Conservation (phyloP, 2,113 vertebrate genomes). For the Pachyramphus minor region DNA sequence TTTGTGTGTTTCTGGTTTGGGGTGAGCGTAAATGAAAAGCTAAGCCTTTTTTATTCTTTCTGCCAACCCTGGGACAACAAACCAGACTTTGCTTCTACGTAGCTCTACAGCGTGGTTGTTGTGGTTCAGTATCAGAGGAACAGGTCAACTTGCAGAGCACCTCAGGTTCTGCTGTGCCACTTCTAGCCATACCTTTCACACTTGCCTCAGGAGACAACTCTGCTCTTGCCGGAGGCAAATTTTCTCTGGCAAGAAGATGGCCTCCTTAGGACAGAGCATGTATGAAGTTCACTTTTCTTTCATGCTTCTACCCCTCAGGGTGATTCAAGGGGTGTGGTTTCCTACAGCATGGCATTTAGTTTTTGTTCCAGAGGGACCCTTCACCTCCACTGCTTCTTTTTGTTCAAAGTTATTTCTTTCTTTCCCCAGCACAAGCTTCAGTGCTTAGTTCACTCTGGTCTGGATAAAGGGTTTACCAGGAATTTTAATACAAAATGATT, state of each 20-base stretch:
- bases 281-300: not conserved
- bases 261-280: not conserved
- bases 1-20: not conserved
- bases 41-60: not conserved
- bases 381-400: not conserved
- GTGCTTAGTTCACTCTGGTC: not conserved
- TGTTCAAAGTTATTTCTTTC: not conserved
- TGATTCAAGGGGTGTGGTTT: accelerated
- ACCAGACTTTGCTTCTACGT: not conserved
- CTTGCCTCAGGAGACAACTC: not conserved
- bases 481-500: slow-evolving; percentile 27
- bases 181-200: not conserved
- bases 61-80: not conserved
- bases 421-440: not conserved
- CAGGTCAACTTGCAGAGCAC: not conserved
- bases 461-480: slow-evolving; percentile 15
- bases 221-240: not conserved
- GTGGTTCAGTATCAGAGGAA: not conserved
- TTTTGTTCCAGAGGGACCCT: not conserved
- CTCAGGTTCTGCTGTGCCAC: not conserved
- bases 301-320: not conserved
- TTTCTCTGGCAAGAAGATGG: not conserved
- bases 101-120: not conserved
- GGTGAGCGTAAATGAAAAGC: not conserved
- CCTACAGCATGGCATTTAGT: not conserved